phyloP scores from a whole-genome alignment of 2,797 vertebrate genomes.

The Schizopygopsis pylzovi region DNA sequence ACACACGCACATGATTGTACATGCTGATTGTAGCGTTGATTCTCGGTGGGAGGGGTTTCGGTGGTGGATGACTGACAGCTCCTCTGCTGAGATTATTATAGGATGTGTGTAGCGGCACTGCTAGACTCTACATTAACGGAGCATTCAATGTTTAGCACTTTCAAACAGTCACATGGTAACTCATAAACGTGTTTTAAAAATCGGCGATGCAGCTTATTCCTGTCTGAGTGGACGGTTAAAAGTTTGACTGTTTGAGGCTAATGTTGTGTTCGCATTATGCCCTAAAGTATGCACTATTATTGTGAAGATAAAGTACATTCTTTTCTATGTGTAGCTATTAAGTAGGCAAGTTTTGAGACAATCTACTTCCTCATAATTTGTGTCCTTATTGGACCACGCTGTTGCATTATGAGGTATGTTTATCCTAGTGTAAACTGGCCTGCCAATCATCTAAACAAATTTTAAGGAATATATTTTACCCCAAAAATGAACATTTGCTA shows the following conservation, averaged over 20 bases:
- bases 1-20: not conserved
- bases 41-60: conserved; percentile 26
- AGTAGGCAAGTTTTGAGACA: too few relatives aligned
- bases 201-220: not conserved
- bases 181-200: not conserved
- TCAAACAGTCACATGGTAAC: not conserved
- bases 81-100: conserved; percentile 45
- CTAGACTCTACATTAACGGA: conserved; percentile 14
- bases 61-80: conserved; percentile 45
- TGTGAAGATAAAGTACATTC: too few relatives aligned
- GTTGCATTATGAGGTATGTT: too few relatives aligned
- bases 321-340: too few relatives aligned
- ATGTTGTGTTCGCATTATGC: not conserved
- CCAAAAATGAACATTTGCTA: too few relatives aligned
- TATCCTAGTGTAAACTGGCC: not conserved
- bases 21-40: conserved; percentile 29
- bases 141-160: not conserved
- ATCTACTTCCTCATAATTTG: too few relatives aligned
- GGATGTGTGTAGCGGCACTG: conserved; percentile 22
- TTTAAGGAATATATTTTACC: too few relatives aligned
- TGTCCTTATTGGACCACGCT: too few relatives aligned
- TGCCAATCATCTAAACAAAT: not conserved
- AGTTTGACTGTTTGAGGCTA: not conserved
- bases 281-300: not conserved
- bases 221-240: too few relatives aligned